A percentile compares a stretch with the other conserved stretches of the same genome.
phyloP scores from a whole-genome alignment of 2,113 vertebrate genomes.

The Eonycteris spelaea region DNA sequence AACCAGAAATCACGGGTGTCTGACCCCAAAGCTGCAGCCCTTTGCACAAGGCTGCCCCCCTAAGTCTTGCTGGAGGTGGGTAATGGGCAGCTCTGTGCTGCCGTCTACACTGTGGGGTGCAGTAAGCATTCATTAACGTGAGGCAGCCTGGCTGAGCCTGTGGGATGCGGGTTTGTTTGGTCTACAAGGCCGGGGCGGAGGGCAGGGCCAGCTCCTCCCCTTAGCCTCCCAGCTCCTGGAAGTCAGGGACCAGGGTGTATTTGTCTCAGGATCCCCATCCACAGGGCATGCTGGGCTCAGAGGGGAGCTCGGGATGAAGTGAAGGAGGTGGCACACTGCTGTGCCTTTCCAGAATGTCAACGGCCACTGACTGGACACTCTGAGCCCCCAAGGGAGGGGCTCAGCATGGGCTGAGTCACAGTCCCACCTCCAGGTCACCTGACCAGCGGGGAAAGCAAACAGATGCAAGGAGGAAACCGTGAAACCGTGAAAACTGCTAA shows the following conservation, averaged over 20 bases:
- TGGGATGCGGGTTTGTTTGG: background rate
- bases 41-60: background rate
- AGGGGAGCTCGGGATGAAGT: background rate
- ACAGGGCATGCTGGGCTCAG: background rate
- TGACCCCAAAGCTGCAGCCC: fast-evolving
- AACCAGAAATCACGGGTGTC: background rate
- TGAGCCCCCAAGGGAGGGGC: background rate
- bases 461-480: background rate
- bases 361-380: background rate
- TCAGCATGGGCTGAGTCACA: background rate
- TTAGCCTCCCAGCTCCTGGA: background rate
- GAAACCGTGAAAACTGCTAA: no score
- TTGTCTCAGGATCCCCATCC: background rate
- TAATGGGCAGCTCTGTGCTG: background rate
- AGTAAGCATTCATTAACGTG: background rate
- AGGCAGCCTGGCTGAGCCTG: background rate
- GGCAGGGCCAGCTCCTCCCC: background rate
- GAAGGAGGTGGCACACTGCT: background rate
- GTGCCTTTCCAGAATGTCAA: background rate
- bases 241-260: background rate
- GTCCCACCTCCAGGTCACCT: background rate
- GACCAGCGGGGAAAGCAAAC: background rate
- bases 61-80: background rate
- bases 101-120: fast-evolving
- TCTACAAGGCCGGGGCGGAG: background rate